phyloP scores from a whole-genome alignment of 2,113 vertebrate species.

The Dipodomys ordii region DNA sequence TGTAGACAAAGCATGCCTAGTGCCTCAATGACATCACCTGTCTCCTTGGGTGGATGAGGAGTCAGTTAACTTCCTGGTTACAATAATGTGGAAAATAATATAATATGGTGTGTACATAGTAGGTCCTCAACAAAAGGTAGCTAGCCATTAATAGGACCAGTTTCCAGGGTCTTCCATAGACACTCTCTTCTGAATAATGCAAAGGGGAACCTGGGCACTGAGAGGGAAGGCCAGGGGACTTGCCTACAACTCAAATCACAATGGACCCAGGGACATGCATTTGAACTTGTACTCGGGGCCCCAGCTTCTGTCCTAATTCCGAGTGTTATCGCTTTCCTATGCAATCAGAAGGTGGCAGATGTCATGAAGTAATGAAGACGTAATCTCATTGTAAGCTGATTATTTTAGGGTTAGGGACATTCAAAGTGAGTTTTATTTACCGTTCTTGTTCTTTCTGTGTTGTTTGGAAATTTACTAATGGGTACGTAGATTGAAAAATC shows the following conservation, averaged over 20 bases:
- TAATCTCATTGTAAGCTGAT: neutral
- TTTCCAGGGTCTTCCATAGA: neutral
- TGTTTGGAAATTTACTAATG: slow-evolving; percentile 5
- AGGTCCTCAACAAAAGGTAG: neutral
- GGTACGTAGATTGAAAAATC: slow-evolving; percentile 1
- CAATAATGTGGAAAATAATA: neutral
- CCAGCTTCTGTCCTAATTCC: neutral
- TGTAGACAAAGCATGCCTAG: neutral
- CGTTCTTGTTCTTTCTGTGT: neutral
- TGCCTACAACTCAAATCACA: neutral
- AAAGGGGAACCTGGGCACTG: neutral
- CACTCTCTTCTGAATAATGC: neutral
- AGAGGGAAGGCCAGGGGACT: neutral
- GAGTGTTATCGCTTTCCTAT: neutral
- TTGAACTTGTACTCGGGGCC: neutral
- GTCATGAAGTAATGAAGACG: neutral
- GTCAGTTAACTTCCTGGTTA: neutral
- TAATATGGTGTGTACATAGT: neutral
- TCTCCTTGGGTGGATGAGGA: neutral
- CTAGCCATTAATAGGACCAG: neutral
- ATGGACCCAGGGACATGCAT: neutral
- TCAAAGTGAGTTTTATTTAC: slow-evolving; percentile 25
- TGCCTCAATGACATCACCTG: neutral
- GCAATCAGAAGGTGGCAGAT: neutral
- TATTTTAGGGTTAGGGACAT: neutral